A percentile compares a stretch with the other conserved stretches of the same genome.
These are phyloP conservation scores for Anarsia innoxiella DNA, from an alignment of 2,888 invertebrate species.

Conservation along the genomic window DNA sequence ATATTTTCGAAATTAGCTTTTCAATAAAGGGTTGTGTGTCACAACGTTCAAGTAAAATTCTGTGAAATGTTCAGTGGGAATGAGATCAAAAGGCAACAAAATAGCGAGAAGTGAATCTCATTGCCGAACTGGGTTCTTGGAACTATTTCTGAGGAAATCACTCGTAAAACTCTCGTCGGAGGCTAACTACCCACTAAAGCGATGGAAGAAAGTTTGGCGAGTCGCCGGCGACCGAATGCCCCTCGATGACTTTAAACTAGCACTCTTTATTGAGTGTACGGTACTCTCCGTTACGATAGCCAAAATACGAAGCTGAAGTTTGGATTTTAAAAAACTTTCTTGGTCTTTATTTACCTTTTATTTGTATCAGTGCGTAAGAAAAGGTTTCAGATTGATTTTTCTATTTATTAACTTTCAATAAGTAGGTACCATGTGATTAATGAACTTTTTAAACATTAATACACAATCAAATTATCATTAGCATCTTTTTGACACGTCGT, in stretches of 20 bases:
- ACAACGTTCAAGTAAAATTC: slow-evolving; percentile 1
- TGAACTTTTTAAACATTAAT: too few species aligned
- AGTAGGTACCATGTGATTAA: too few species aligned
- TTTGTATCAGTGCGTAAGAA: too few species aligned
- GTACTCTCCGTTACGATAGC: background rate
- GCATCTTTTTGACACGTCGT: too few species aligned
- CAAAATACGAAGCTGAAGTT: too few species aligned
- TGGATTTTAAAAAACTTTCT: too few species aligned
- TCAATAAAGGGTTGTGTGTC: slow-evolving; percentile 20
- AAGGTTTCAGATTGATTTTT: slow-evolving; percentile 5
- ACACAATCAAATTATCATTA: too few species aligned
- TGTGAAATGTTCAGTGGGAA: slow-evolving; percentile 10
- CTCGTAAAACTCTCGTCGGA: slow-evolving; percentile 47
- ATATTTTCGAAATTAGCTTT: slow-evolving; percentile 30
- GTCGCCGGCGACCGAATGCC: slow-evolving; percentile 25
- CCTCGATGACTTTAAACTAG: slow-evolving; percentile 11
- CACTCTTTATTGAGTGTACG: slow-evolving; percentile 4
- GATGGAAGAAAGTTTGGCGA: slow-evolving; percentile 43
- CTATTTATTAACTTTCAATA: too few species aligned
- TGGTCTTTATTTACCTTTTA: too few species aligned
- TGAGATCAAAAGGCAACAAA: slow-evolving; percentile 20
- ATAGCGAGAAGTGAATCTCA: slow-evolving; percentile 18
- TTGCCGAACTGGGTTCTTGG: slow-evolving; percentile 25
- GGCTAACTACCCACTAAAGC: slow-evolving; percentile 44
- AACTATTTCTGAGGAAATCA: slow-evolving; percentile 36